phyloP scores from a whole-genome alignment of 2,797 vertebrate genomes.

The Phrynocephalus guinanensis region DNA sequence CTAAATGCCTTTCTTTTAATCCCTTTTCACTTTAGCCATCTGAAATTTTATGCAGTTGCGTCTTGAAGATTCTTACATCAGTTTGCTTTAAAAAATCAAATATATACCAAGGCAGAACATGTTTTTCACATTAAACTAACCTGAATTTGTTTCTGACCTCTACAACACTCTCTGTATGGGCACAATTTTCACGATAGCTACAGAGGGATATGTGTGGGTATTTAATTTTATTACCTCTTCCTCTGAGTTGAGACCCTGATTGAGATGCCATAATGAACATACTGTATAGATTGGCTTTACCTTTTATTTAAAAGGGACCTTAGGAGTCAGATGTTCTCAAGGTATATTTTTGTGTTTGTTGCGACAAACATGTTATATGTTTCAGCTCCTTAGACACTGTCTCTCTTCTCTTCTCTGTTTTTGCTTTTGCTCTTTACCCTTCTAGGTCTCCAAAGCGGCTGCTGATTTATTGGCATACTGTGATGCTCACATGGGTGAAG shows the following conservation, averaged over 20 bases:
- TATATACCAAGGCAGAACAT: neutral
- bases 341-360: neutral
- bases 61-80: neutral
- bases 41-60: neutral
- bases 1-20: neutral
- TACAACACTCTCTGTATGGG: neutral
- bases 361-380: constrained; percentile 1
- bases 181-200: neutral
- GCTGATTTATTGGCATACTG: constrained; percentile 98
- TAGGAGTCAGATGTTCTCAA: constrained; percentile 20
- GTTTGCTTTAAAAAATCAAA: neutral
- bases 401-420: constrained; percentile 35
- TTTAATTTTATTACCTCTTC: too few relatives aligned
- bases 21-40: neutral
- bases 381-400: constrained; percentile 28
- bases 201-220: neutral
- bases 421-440: constrained; percentile 21
- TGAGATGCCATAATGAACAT: neutral
- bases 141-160: neutral
- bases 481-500: constrained; percentile 94
- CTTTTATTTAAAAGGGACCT: neutral
- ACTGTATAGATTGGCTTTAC: neutral
- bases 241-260: too few relatives aligned
- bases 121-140: constrained; percentile 7
- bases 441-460: constrained; percentile 95